Base-by-base conservation (phyloP, 2,797 vertebrate species). In the Peromyscus eremicus region DNA sequence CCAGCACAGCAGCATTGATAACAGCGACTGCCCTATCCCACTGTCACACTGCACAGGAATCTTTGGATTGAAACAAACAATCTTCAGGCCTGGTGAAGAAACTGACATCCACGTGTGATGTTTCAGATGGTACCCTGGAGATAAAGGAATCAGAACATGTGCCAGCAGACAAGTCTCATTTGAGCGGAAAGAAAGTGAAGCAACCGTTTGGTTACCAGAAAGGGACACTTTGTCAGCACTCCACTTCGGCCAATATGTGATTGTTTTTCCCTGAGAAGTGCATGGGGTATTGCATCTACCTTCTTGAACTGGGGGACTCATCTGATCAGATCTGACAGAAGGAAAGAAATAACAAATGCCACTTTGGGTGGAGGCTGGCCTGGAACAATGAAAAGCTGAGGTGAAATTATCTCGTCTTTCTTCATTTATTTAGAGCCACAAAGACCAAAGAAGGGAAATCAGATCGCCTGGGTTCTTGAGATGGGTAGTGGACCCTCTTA, bases 161-260 rank as follows among this genome's bases (percentile, higher is more conserved):
- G 19, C 3, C n/a, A 55, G 34, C 25, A 3, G 40, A 21, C 29
- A 21, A 57, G 25, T 13, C 5, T 73, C 70, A 52, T 64, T 43
- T 16, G 9, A 40, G 21, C 34, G 14, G 87, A 52, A 75, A 96
- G 73, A 85, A 64, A 77, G 12, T 71, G 82, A 91, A 92, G 82
- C 62, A 86, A 70, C 62, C 25, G 21, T 29, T 43, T 27, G 43
- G 10, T 80, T 85, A 79, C 68, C 60, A 81, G 68, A 94, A 92
- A 43, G 76, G 13, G 19, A 66, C 43, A 91, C 37, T 55, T 27
- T 60, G 71, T 37, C 55, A 11, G 43, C 40, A 7, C 23, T 75
- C 13, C 10, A 6, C 8, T 27, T 10, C 71, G 16, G 16, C n/a
- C 75, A 83, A 57, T n/a, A 71, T 34, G 55, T 83, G 49, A 10